Evolutionary conservation across 2,888 invertebrate genomes (phyloP), one percentile per base, ranked within the genome.

Genomic region (Pammene aurita): DNA sequence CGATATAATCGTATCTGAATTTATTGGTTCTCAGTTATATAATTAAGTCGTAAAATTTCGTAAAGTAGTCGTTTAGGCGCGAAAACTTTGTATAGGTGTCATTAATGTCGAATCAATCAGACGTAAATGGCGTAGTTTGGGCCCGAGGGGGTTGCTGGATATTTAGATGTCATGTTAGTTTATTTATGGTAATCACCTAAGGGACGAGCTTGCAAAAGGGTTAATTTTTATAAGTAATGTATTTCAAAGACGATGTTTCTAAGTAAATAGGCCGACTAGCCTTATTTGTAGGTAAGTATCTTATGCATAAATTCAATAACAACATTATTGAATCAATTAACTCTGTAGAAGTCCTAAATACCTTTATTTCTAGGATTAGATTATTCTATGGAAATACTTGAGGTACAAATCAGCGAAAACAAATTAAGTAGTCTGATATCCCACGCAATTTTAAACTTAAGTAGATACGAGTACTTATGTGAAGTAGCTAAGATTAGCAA

Each of bases 61-160:
- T 81, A 86, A 87, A 87, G 80, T 83, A 81, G 80, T 79, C 85
- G 81, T 84, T 88, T 83, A 74, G 74, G 74, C 75, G 75, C 75
- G 77, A 80, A 85, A 90, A 90, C 84, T 89, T 90, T 84, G 76
- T 77, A 76, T 72, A 75, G 80, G 78, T 81, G 80, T 85, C 85
- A 91, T 92, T 89, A 90, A 83, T 83, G 84, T 85, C 80, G 78
- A 87, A 92, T 91, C 90, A 90, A 89, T 90, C 89, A 88, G 80
- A 61, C 57, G 73, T 75, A 82, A 72, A 73, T 79, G 84, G 83
- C 81, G 82, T 79, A 77, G 76, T 74, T 77, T 73, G 78, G 80
- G 82, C 83, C 78, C 86, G 75, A 81, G 46, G 63, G 80, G 80
- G 78, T 75, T 73, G 38, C 63, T 48, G 18, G 58, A 72, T 65